Conservation (phyloP, 1,140 invertebrate genomes). For the Drosophila bocki region DNA sequence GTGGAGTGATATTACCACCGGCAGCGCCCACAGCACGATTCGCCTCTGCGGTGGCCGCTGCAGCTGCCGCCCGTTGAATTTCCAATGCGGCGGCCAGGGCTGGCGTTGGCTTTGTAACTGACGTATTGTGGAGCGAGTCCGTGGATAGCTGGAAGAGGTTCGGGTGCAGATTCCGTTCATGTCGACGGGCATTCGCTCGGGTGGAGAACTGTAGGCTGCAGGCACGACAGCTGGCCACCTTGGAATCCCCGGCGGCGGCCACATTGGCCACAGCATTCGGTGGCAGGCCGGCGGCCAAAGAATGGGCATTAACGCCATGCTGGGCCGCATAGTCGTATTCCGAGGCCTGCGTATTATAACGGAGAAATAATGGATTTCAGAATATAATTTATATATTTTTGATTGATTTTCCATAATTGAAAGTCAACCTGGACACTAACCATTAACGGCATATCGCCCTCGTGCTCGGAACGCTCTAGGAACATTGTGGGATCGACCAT, state of each 20-base stretch:
- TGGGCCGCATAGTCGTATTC: conserved; percentile 74
- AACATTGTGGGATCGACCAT: conserved; percentile 84
- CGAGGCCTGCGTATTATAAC: conserved; percentile 40
- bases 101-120: conserved; percentile 77
- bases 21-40: conserved; percentile 62
- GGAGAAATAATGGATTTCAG: neutral
- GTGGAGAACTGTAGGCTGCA: conserved; percentile 84
- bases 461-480: conserved; percentile 78
- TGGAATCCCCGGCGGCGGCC: conserved; percentile 69
- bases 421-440: conserved; percentile 35
- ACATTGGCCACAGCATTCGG: conserved; percentile 69
- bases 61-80: conserved; percentile 71
- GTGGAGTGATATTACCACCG: conserved; percentile 69
- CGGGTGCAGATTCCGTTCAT: conserved; percentile 83
- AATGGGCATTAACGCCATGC: conserved; percentile 67
- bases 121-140: conserved; percentile 72
- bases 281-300: conserved; percentile 53
- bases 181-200: conserved; percentile 83
- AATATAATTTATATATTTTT: neutral
- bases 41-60: conserved; percentile 64
- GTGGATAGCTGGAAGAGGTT: conserved; percentile 81
- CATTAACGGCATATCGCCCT: conserved; percentile 76
- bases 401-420: no score
- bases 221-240: conserved; percentile 78
- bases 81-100: conserved; percentile 75